Conservation (phyloP, 1,140 invertebrate species). For the Trichonephila clavipes region DNA sequence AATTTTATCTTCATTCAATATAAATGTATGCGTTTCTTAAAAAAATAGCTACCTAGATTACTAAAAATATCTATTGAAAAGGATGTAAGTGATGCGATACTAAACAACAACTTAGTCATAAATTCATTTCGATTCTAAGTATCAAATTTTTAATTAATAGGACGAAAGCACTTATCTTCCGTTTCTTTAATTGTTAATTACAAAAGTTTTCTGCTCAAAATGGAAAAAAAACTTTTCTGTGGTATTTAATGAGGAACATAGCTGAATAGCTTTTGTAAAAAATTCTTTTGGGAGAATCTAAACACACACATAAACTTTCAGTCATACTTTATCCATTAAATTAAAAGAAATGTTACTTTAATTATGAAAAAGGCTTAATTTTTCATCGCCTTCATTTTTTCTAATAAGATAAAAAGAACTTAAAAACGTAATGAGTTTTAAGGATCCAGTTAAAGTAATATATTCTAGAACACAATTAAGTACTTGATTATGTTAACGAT, state of each 20-base stretch:
- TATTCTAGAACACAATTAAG: neutral
- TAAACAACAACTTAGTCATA: neutral
- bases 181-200: neutral
- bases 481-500: neutral
- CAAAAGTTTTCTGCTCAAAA: neutral
- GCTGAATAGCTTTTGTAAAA: neutral
- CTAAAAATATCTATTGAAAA: no score
- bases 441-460: neutral
- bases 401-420: neutral
- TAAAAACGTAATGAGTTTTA: neutral
- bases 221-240: neutral
- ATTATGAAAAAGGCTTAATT: neutral
- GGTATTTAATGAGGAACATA: neutral
- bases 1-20: no score
- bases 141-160: neutral
- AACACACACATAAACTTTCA: neutral
- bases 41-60: no score
- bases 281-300: neutral
- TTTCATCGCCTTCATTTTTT: neutral
- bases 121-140: neutral
- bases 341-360: neutral
- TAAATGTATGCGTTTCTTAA: no score
- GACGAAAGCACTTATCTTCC: neutral
- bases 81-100: neutral
- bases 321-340: constrained; percentile 11